Percentiles rank a stretch among this genome's conserved stretches.
phyloP scores from a whole-genome alignment of 2,113 vertebrate genomes.

The Fregetta grallaria region DNA sequence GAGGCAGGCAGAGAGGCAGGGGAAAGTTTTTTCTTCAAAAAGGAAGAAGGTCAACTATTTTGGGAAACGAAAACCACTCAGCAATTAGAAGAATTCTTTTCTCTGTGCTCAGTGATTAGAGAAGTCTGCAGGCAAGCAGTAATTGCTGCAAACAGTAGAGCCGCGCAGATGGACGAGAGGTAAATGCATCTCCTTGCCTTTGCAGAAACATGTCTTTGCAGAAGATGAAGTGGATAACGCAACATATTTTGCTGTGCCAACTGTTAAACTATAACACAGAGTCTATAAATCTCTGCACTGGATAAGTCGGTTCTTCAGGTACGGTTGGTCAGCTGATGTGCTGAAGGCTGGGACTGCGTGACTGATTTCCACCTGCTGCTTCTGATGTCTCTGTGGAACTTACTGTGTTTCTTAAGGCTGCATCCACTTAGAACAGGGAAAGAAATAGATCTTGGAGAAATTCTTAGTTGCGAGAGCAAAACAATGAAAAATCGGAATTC shows the following conservation, averaged over 20 bases:
- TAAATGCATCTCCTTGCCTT: neutral
- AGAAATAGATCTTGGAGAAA: neutral
- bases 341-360: neutral
- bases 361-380: neutral
- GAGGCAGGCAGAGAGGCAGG: conserved; percentile 1
- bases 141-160: neutral
- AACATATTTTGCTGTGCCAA: neutral
- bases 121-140: neutral
- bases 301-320: neutral
- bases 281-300: neutral
- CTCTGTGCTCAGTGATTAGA: conserved; percentile 39
- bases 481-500: neutral
- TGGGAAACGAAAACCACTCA: conserved; percentile 48
- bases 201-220: neutral
- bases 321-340: neutral
- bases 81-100: conserved; percentile 51
- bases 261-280: neutral
- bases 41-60: conserved; percentile 58
- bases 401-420: neutral
- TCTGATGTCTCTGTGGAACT: neutral
- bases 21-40: conserved; percentile 40
- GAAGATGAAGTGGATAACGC: neutral
- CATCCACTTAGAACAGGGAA: neutral
- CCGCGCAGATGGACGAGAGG: neutral
- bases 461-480: neutral